Percentiles rank a stretch among this genome's conserved stretches.
phyloP scores from a whole-genome alignment of 1,140 invertebrate species.

The Tetranychus urticae region DNA sequence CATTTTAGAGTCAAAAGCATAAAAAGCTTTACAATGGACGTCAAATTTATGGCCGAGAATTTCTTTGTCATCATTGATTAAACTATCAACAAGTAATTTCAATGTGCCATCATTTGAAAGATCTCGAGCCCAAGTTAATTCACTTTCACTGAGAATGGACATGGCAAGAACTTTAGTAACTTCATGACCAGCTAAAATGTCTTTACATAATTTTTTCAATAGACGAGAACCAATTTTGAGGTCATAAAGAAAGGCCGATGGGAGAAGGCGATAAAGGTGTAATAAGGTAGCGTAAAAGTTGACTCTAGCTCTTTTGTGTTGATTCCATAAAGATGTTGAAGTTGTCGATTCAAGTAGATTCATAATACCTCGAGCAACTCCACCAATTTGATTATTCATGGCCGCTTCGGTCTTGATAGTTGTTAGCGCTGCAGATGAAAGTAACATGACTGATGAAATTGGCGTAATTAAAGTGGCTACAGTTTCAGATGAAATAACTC shows the following conservation, averaged over 20 bases:
- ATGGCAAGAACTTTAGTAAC: conserved; percentile 9
- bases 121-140: conserved; percentile 9
- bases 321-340: conserved; percentile 1
- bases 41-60: conserved; percentile 7
- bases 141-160: conserved; percentile 7
- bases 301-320: conserved; percentile 8
- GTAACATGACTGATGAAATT: conserved; percentile 9
- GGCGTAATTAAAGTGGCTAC: not conserved
- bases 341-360: conserved; percentile 4
- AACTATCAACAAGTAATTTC: conserved; percentile 8
- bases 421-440: conserved; percentile 1
- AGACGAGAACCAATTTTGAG: conserved; percentile 4
- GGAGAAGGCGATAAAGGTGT: conserved; percentile 5
- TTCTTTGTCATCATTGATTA: conserved; percentile 7
- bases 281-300: conserved; percentile 9
- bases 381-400: conserved; percentile 1
- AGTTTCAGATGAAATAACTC: not conserved
- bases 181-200: conserved; percentile 10
- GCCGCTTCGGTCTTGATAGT: not conserved
- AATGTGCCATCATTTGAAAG: conserved; percentile 7
- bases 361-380: conserved; percentile 3
- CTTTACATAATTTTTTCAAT: conserved; percentile 9
- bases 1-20: conserved; percentile 11
- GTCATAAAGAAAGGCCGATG: conserved; percentile 2
- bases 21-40: conserved; percentile 9